Conservation (phyloP, 2,113 vertebrate genomes). For the Python bivittatus region DNA sequence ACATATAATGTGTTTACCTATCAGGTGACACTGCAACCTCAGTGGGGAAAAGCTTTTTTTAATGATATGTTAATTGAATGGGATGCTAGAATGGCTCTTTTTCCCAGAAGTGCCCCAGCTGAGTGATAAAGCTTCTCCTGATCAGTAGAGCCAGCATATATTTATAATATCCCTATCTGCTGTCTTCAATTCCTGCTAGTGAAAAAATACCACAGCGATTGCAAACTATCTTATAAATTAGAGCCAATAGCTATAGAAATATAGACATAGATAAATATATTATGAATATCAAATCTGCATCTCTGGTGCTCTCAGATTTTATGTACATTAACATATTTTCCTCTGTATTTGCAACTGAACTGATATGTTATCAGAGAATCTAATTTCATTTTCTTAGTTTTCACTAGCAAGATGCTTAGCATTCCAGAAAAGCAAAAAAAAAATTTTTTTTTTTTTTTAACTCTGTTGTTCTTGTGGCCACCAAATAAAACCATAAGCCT, state of each 20-base stretch:
- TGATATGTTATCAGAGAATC: background rate
- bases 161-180: constrained; percentile 53
- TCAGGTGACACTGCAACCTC: constrained; percentile 56
- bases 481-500: background rate
- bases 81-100: constrained; percentile 62
- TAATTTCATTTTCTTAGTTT: background rate
- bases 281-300: background rate
- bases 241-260: background rate
- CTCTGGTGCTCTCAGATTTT: background rate
- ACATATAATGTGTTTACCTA: constrained; percentile 66
- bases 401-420: background rate
- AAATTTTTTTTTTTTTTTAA: background rate
- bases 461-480: background rate
- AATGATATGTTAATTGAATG: constrained; percentile 72
- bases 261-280: background rate
- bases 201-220: constrained; percentile 46
- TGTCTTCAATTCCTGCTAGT: constrained; percentile 26
- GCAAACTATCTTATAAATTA: background rate
- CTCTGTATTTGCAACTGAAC: background rate
- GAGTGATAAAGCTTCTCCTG: constrained; percentile 64
- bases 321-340: background rate
- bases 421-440: background rate
- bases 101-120: constrained; percentile 53
- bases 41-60: constrained; percentile 65
- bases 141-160: constrained; percentile 54